Percentiles rank a stretch among this genome's conserved stretches.
Evolutionary conservation across 2,797 vertebrate genomes (phyloP).

Genomic region (Myiothlypis chrysogaster): DNA sequence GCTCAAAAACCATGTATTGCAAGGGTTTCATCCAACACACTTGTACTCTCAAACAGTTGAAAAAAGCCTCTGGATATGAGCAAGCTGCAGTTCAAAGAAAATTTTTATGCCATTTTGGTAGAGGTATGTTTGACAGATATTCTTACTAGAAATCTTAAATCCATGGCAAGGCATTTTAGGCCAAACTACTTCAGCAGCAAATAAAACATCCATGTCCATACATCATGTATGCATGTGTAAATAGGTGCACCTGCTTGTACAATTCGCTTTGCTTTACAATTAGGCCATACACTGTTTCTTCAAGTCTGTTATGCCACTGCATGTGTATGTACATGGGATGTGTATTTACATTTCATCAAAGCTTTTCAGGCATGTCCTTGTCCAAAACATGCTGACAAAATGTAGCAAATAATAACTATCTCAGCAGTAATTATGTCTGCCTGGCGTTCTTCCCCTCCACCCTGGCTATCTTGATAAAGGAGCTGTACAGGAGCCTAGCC

Average conservation of each 20-base stretch:
- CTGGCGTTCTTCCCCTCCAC: slow-evolving; percentile 13
- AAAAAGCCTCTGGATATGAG: neutral
- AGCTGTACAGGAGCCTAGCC: neutral
- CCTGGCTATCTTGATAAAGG: neutral
- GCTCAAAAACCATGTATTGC: neutral
- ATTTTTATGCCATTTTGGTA: neutral
- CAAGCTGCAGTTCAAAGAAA: neutral
- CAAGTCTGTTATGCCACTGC: neutral
- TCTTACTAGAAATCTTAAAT: neutral
- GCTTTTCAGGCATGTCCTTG: neutral
- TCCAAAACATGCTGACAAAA: slow-evolving; percentile 4
- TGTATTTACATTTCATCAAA: neutral
- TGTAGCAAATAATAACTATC: neutral
- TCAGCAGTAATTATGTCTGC: neutral
- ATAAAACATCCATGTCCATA: neutral
- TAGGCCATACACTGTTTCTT: neutral
- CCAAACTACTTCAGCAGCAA: neutral
- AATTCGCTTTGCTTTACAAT: neutral
- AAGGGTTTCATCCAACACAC: neutral
- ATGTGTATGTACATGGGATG: neutral
- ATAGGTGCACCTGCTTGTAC: neutral
- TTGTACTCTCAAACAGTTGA: neutral
- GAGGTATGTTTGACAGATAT: neutral
- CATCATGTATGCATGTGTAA: neutral
- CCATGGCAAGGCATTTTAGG: neutral